A percentile compares a stretch with the other conserved stretches of the same genome.
Conservation (phyloP, 2,888 invertebrate genomes). For the Oasisia sp. region DNA sequence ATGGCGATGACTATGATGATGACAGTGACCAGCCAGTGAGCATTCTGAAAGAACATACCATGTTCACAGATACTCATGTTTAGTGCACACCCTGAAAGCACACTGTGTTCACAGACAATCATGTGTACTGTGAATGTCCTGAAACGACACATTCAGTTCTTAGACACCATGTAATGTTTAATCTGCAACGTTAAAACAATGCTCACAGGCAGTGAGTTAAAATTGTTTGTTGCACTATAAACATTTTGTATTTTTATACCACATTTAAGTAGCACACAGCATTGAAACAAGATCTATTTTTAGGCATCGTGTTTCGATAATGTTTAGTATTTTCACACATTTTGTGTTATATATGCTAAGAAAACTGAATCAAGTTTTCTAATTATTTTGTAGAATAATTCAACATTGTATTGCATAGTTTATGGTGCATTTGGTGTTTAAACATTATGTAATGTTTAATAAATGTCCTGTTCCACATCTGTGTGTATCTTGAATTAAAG, state of each 20-base stretch:
- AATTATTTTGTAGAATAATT: too few relatives aligned
- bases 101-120: background rate
- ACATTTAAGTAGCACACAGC: background rate
- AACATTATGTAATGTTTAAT: background rate
- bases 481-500: background rate
- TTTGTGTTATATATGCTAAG: background rate
- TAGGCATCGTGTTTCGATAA: background rate
- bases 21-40: conserved; percentile 54
- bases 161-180: background rate
- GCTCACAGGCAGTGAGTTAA: background rate
- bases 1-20: conserved; percentile 53
- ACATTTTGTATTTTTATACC: background rate
- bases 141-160: background rate
- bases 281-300: background rate
- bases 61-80: conserved; percentile 60
- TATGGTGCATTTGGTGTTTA: background rate
- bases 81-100: conserved; percentile 33
- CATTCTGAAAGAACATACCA: conserved; percentile 58
- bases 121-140: conserved; percentile 17
- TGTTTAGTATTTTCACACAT: conserved; percentile 1
- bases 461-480: background rate
- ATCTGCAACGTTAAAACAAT: background rate
- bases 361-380: background rate
- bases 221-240: background rate
- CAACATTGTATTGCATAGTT: background rate